A percentile compares a stretch with the other conserved stretches of the same genome.
Evolutionary conservation across 2,113 vertebrate species (phyloP).

Genomic region (Panthera leo): DNA sequence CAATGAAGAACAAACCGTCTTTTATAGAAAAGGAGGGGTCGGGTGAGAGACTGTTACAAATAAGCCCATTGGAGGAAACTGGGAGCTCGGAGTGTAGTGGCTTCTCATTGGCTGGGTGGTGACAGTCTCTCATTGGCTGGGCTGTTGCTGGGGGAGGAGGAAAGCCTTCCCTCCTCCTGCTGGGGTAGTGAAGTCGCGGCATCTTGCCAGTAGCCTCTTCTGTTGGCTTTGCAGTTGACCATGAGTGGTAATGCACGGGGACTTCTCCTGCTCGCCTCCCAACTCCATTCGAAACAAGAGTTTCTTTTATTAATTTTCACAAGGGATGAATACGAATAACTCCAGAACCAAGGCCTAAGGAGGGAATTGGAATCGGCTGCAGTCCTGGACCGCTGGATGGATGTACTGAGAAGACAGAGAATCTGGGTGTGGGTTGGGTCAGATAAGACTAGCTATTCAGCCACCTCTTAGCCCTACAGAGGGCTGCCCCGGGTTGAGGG

Average conservation of each 20-base stretch:
- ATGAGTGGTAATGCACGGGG: background rate
- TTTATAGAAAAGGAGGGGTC: background rate
- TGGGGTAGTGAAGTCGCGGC: background rate
- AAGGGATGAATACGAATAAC: background rate
- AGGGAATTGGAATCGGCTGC: background rate
- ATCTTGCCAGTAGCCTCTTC: background rate
- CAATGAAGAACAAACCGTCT: background rate
- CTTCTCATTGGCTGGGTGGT: background rate
- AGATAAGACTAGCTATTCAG: background rate
- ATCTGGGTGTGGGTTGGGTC: too few species aligned
- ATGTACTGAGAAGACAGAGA: background rate
- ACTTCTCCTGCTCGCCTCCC: background rate
- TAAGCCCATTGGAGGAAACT: background rate
- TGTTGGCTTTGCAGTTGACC: background rate
- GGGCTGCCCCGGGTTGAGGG: background rate
- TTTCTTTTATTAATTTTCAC: background rate
- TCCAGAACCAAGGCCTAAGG: background rate
- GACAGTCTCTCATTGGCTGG: background rate
- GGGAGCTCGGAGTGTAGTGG: background rate
- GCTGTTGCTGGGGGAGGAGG: background rate
- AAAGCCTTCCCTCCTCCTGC: background rate
- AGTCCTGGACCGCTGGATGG: background rate
- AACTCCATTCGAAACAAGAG: background rate
- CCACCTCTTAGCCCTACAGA: too few species aligned
- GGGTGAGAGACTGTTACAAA: background rate